Evolutionary conservation across 2,888 invertebrate genomes (phyloP), one percentile per base, ranked within the genome.

Genomic region (Ormyrus pomaceus): DNA sequence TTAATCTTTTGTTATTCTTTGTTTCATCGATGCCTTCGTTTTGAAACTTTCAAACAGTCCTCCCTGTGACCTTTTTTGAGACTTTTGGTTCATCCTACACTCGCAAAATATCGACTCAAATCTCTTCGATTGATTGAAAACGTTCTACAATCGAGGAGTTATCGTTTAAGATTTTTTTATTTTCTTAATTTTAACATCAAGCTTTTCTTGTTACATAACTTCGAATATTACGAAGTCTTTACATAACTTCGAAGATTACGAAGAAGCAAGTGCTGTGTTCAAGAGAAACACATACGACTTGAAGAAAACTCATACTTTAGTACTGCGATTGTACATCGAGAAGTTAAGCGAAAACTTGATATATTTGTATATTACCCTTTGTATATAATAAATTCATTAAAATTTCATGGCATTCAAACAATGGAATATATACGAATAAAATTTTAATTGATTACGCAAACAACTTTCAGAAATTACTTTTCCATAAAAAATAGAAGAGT

Each of bases 1-100:
- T 13, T 70, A 10, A 50, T 61, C n/a, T 59, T 64, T 55, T 34
- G 4, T 34, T 53, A 56, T 64, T 46, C 51, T 61, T 71, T 66
- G 55, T 66, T 71, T 71, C 51, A 64, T 77, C 68, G 70, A 80
- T 80, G 70, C 65, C 53, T 75, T 58, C 46, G 56, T 53, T 64
- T 75, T 70, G 9, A 56, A 76, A 71, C 70, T 70, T 80, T 66
- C 62, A 76, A 11, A 76, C 56, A 53, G 55, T 66, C 61, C 65
- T 79, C 59, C 71, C 13, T 61, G 66, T 73, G 72, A 66, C 61
- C 66, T 50, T 71, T 65, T n/a, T 56, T 6, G 7, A 45, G 50
- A 13, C 45, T 78, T 78, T 48, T 59, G 11, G 46, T 75, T 80
- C 34, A 61, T 34, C 45, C n/a, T 58, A 66, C 34, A 56, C 6